Base-by-base conservation (phyloP, 2,888 invertebrate species). In the Asteroscopus sphinx region DNA sequence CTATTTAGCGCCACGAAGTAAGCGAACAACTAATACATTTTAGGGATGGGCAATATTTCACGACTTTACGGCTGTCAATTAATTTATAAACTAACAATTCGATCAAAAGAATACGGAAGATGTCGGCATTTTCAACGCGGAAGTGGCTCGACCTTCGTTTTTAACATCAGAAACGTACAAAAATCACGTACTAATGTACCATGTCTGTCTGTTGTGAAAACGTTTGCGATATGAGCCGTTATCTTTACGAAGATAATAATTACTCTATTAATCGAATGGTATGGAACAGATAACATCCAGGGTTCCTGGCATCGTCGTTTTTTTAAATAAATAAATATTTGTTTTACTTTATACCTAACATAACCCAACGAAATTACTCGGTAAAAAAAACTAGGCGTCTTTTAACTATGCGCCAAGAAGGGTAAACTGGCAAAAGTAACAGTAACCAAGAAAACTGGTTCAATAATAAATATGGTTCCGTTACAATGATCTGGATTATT, bases 81-180 rank as follows among this genome's bases (percentile, higher is more conserved):
- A 59, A 58, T 68, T 58, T 44, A 46, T 40, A 40, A 59, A 48
- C 40, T 36, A 55, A 53, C 41, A 54, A 68, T 51, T 60, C 28
- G 39, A 66, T 61, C 46, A 33, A 46, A 53, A 33, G 57, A 80
- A 77, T 75, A 70, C 79, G 81, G 83, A 83, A 84, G 77, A 65
- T 73, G 66, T 49, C 36, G 28, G 36, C 28, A 64, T 70, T 40
- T 65, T 53, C 67, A 47, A 81, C 73, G 73, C 83, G 86, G 86
- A 85, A 86, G 76, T 68, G 48, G 13, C 32, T 26, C 54, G 80
- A 78, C 83, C 85, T 85, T 87, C 80, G 33, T 53, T 46, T n/a
- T 51, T 47, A 42, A 74, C 71, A 69, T 64, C 73, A 64, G 63
- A 76, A 76, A 76, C 65, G 56, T 67, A 76, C 59, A 70, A 80